Evolutionary conservation across 2,888 invertebrate species (phyloP).

Genomic region (Suillia variegata): DNA sequence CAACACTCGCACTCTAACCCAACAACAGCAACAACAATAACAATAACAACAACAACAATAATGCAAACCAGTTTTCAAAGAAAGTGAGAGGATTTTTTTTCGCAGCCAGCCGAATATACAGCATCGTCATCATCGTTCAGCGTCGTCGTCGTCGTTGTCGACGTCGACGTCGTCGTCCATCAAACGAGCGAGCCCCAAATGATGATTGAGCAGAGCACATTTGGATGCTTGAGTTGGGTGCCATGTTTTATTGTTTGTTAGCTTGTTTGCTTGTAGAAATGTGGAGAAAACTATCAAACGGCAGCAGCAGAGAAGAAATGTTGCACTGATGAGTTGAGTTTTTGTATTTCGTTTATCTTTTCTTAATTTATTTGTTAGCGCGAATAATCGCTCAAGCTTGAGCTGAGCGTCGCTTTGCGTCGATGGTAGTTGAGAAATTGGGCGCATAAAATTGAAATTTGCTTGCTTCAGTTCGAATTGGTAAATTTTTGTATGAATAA

Average conservation of each 20-base stretch:
- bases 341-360: too few relatives aligned
- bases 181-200: conserved; percentile 1
- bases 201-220: too few relatives aligned
- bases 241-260: too few relatives aligned
- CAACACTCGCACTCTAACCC: background rate
- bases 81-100: conserved; percentile 59
- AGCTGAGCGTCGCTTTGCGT: too few relatives aligned
- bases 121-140: background rate
- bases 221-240: too few relatives aligned
- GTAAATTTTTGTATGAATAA: too few relatives aligned
- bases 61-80: conserved; percentile 55
- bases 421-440: too few relatives aligned
- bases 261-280: conserved; percentile 8
- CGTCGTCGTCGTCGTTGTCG: background rate
- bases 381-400: too few relatives aligned
- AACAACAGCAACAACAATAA: background rate
- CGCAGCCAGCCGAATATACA: background rate
- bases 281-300: conserved; percentile 13
- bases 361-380: too few relatives aligned
- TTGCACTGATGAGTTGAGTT: too few relatives aligned
- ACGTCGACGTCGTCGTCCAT: background rate
- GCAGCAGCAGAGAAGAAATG: conserved; percentile 14
- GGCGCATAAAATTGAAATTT: too few relatives aligned
- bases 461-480: too few relatives aligned
- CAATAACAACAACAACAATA: conserved; percentile 39